A percentile compares a stretch with the other conserved stretches of the same genome.
Conservation (phyloP, 2,888 invertebrate species). For the Cactoblastis cactorum region DNA sequence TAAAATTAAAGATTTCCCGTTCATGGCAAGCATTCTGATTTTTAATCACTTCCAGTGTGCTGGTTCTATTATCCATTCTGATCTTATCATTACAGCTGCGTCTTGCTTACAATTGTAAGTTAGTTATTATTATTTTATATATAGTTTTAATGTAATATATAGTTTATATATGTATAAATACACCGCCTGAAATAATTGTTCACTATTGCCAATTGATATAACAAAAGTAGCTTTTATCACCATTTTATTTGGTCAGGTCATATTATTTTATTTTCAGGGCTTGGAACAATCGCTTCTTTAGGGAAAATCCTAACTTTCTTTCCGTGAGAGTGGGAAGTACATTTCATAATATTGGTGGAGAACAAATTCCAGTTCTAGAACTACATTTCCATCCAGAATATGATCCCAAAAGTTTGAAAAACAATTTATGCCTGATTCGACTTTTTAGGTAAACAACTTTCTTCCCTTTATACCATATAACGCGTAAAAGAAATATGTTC, state of each 20-base stretch:
- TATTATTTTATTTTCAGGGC: not conserved
- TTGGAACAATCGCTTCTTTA: not conserved
- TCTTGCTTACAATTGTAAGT: slow-evolving; percentile 44
- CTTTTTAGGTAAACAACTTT: slow-evolving; percentile 41
- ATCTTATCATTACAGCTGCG: slow-evolving; percentile 26
- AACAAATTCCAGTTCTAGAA: slow-evolving; percentile 46
- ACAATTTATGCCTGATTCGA: slow-evolving; percentile 56
- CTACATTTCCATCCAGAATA: slow-evolving; percentile 61
- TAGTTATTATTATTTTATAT: not conserved
- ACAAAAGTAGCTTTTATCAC: no score
- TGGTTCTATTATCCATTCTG: slow-evolving; percentile 24
- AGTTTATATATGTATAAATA: no score
- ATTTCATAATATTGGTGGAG: slow-evolving; percentile 50
- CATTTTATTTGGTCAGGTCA: no score
- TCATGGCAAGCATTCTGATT: slow-evolving; percentile 25
- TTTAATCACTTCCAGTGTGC: slow-evolving; percentile 22
- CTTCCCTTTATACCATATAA: slow-evolving; percentile 11
- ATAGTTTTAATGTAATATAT: no score
- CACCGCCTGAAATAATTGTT: no score
- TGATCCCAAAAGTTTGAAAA: slow-evolving; percentile 43
- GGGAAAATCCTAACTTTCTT: slow-evolving; percentile 43
- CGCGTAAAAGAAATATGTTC: no score
- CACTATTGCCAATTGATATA: no score
- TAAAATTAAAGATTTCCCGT: slow-evolving; percentile 21
- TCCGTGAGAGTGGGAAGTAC: slow-evolving; percentile 56